Evolutionary conservation across 1,140 invertebrate species (phyloP).

Genomic region (Drosophila ficusphila): DNA sequence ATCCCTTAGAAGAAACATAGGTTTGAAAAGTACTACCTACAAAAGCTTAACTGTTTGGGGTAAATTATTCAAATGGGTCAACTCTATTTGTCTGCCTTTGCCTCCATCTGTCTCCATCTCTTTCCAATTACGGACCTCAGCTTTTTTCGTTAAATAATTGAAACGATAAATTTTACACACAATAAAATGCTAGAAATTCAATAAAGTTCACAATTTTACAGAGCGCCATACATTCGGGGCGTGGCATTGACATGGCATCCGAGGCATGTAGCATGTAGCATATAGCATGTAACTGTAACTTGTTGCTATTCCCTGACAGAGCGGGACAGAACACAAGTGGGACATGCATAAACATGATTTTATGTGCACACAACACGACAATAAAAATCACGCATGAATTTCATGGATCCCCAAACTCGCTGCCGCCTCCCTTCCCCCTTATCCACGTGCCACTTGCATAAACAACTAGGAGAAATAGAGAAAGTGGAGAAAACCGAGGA

Average conservation of each 20-base stretch:
- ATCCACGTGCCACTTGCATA: constrained; percentile 65
- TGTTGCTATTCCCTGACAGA: constrained; percentile 61
- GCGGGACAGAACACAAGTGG: constrained; percentile 26
- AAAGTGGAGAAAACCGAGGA: not conserved
- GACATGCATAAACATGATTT: constrained; percentile 76
- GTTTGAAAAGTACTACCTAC: not conserved
- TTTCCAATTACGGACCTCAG: not conserved
- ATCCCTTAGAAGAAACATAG: too few relatives aligned
- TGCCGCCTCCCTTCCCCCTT: not conserved
- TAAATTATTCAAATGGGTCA: constrained; percentile 29
- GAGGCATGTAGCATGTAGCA: constrained; percentile 41
- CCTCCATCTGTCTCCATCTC: not conserved
- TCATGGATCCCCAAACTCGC: constrained; percentile 65
- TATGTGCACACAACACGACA: constrained; percentile 76
- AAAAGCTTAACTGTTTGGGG: not conserved
- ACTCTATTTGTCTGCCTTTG: not conserved
- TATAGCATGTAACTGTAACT: constrained; percentile 57
- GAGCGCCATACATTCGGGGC: constrained; percentile 31
- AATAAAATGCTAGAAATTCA: constrained; percentile 75
- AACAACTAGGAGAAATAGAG: constrained; percentile 43
- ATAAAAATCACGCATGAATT: constrained; percentile 82
- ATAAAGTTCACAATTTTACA: constrained; percentile 74
- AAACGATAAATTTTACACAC: constrained; percentile 80
- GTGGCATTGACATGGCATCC: constrained; percentile 42
- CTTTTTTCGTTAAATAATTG: constrained; percentile 62